Evolutionary conservation across 2,113 vertebrate species (phyloP).

Genomic region (Alexandromys fortis): DNA sequence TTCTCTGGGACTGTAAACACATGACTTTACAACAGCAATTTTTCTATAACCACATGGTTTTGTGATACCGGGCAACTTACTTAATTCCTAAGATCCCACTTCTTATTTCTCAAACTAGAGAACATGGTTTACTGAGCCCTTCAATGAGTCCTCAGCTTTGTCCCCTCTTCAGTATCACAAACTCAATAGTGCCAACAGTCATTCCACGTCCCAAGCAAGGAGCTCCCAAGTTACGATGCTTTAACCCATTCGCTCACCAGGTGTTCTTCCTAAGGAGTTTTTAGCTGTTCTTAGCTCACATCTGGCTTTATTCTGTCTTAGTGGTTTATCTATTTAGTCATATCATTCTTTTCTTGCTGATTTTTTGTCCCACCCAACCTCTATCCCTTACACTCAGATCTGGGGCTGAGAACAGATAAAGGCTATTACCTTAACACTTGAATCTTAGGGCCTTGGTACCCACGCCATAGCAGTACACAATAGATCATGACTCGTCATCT

Average conservation of each 20-base stretch:
- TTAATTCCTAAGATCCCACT: background rate
- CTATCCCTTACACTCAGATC: background rate
- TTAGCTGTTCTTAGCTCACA: background rate
- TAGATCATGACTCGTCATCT: background rate
- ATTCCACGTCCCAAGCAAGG: background rate
- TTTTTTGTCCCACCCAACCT: background rate
- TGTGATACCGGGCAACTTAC: background rate
- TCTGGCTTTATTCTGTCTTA: background rate
- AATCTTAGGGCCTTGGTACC: background rate
- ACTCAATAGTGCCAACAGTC: rapidly evolving
- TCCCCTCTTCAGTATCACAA: background rate
- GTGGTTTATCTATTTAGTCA: background rate
- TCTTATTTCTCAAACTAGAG: constrained; percentile 5
- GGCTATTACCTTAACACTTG: background rate
- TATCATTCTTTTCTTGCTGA: background rate
- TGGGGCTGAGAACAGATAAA: background rate
- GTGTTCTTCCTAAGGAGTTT: background rate
- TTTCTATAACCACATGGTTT: background rate
- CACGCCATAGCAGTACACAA: background rate
- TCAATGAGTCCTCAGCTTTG: too few relatives aligned
- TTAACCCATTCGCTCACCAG: background rate
- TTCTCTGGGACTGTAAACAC: background rate
- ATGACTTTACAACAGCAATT: background rate
- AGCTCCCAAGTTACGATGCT: background rate
- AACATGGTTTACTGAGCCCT: background rate